phyloP scores from a whole-genome alignment of 2,888 invertebrate species.

The Resseliella maxima region DNA sequence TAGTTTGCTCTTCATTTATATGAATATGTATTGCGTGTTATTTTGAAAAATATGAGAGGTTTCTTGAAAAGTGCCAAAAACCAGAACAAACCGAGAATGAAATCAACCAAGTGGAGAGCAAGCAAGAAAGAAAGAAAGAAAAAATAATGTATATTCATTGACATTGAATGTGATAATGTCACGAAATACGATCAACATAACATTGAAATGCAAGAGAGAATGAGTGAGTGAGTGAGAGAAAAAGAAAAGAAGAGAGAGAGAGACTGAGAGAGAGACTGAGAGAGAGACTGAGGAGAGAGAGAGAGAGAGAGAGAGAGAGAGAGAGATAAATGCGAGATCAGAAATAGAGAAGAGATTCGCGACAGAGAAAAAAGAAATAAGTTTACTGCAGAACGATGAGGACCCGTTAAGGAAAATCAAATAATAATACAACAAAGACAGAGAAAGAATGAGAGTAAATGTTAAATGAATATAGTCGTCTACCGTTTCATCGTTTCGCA shows the following conservation, averaged over 20 bases:
- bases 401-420: constrained; percentile 20
- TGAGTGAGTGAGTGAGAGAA: too few species aligned
- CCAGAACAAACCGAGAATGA: not conserved
- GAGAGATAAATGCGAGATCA: too few species aligned
- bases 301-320: too few species aligned
- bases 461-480: not conserved
- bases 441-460: too few species aligned
- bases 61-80: too few species aligned
- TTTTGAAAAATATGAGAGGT: not conserved
- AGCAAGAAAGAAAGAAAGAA: too few species aligned
- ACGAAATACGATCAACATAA: not conserved
- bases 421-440: not conserved
- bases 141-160: not conserved
- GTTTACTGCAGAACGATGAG: not conserved
- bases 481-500: not conserved
- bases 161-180: constrained; percentile 18
- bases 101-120: not conserved
- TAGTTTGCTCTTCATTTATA: not conserved
- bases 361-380: not conserved
- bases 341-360: too few species aligned
- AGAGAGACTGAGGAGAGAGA: too few species aligned
- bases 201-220: too few species aligned
- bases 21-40: not conserved
- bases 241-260: too few species aligned
- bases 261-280: too few species aligned